These are phyloP conservation scores for Pogonocherus hispidulus DNA, from an alignment of 2,888 invertebrate genomes.

Conservation along the genomic window DNA sequence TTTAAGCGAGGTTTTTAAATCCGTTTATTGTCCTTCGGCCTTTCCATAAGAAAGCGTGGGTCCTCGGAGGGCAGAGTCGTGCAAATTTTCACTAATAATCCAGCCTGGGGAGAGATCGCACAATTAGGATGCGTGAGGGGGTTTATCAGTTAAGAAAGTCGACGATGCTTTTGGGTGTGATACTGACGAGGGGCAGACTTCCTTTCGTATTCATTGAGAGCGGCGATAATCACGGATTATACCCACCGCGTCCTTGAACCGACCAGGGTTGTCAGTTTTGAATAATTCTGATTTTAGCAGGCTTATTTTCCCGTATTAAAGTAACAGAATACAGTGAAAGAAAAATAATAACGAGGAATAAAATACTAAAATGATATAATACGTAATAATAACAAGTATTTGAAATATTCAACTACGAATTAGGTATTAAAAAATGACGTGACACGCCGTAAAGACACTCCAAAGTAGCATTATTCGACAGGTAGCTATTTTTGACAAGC, in stretches of 20 bases:
- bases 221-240: neutral
- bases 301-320: too few relatives aligned
- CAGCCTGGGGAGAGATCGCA: neutral
- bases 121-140: constrained; percentile 18
- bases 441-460: too few relatives aligned
- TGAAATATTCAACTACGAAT: too few relatives aligned
- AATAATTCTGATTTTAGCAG: neutral
- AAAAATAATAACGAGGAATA: too few relatives aligned
- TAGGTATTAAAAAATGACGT: too few relatives aligned
- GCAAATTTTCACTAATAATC: constrained; percentile 14
- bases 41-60: neutral
- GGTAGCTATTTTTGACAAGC: too few relatives aligned
- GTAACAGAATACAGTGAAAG: too few relatives aligned
- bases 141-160: constrained; percentile 18
- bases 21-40: constrained; percentile 3
- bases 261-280: neutral
- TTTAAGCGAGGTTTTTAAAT: neutral
- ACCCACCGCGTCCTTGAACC: neutral
- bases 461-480: too few relatives aligned
- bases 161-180: constrained; percentile 8
- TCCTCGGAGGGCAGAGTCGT: neutral
- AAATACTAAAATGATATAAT: too few relatives aligned
- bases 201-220: constrained; percentile 11
- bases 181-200: constrained; percentile 7
- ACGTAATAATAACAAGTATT: too few relatives aligned